Base-by-base conservation (phyloP, 2,888 invertebrate species). In the Dyspetes luteomarginatus region DNA sequence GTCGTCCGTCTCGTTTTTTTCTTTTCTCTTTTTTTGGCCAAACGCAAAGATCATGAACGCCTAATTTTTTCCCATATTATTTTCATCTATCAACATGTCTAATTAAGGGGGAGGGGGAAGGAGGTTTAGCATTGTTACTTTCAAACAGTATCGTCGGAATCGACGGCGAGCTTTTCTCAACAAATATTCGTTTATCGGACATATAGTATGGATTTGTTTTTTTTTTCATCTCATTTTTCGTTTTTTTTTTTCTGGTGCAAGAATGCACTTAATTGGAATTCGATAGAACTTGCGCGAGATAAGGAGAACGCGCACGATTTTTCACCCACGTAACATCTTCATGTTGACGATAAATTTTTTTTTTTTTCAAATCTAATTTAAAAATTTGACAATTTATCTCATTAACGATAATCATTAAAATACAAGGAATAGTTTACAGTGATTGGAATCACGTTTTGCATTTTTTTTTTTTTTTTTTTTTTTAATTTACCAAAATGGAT, bases 11-110 rank as follows among this genome's bases (percentile, higher is more conserved):
- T 62, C 65, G 82, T 55, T 73, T 75, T 83, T 81, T 48, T 3
- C 17, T 52, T 48, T n/a, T 55, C 72, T 75, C 83, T 81, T 48
- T 3, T 15, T 52, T 48, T n/a, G 22, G 55, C 22, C 56, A 56
- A 83, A 85, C 83, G 81, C 81, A 83, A 84, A 85, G 85, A 84
- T 85, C 85, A 85, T 81, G 81, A 81, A 76, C 84, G 24, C 45
- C 43, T 67, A 56, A 41, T 50, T 60, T 68, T 56, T 43, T 72
- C 78, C 74, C 81, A 45, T 60, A 48, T 43, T 19, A 22, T 41
- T 56, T 64, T 48, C 43, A n/a, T 36, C 36, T 36, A 36, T 26
- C 4, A 22, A 36, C 17, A 36, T 50, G 43, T 30, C 55, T 30
- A 45, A 69, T 45, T 41, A 43, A 4, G 19, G 28, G 19, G n/a